Conservation (phyloP, 1,140 invertebrate genomes). For the Campoletis sonorensis region DNA sequence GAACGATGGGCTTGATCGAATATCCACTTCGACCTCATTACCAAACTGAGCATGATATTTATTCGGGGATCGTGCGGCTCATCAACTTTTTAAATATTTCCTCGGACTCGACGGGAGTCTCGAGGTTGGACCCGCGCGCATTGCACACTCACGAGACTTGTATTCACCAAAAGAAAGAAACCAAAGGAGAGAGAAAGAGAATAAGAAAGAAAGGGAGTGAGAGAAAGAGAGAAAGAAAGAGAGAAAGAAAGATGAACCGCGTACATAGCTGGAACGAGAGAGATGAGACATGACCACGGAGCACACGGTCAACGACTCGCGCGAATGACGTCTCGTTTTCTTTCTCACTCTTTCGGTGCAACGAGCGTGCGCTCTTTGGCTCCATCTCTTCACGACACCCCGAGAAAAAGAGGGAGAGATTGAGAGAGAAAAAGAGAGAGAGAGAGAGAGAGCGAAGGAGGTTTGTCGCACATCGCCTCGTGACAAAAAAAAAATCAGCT, state of each 20-base stretch:
- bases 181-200: neutral
- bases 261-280: conserved; percentile 19
- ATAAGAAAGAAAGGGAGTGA: neutral
- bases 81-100: conserved; percentile 1
- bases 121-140: neutral
- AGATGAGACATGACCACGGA: neutral
- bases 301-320: conserved; percentile 5
- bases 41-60: no score
- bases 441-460: neutral
- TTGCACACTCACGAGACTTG: neutral
- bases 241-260: neutral
- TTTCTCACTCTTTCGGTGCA: neutral
- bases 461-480: conserved; percentile 2
- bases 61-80: no score
- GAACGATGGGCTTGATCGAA: no score
- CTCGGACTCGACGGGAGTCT: conserved; percentile 1
- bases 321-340: neutral
- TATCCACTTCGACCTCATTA: no score
- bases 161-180: neutral
- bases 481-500: neutral
- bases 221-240: neutral
- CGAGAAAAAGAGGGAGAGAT: conserved; percentile 29
- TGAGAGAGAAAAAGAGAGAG: no score
- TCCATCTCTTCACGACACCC: neutral
- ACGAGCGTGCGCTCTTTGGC: conserved; percentile 8